Conservation (phyloP, 2,797 vertebrate species). For the Alcedo atthis region DNA sequence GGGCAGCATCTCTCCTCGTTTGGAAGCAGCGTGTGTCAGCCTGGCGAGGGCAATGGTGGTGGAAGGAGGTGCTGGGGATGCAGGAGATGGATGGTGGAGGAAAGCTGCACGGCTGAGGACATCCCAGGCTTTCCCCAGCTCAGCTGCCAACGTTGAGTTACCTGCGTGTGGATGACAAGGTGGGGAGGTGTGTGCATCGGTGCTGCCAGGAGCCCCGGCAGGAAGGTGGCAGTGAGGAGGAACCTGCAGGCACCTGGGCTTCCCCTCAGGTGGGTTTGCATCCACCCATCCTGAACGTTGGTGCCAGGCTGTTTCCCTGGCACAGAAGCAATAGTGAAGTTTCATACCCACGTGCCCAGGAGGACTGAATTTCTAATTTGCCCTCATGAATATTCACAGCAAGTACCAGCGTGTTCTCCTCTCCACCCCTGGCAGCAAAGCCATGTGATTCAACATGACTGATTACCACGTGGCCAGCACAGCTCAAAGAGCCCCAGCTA, state of each 20-base stretch:
- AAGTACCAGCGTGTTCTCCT: background rate
- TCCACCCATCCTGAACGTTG: rapidly evolving
- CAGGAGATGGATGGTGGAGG: background rate
- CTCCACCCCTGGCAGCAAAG: conserved; percentile 1
- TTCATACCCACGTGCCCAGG: background rate
- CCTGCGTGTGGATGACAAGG: rapidly evolving
- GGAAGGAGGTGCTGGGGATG: background rate
- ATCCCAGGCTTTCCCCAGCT: background rate
- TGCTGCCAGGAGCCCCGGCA: background rate
- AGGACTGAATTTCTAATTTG: background rate
- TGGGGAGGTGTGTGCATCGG: rapidly evolving
- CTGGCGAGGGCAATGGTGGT: rapidly evolving
- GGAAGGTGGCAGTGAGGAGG: background rate
- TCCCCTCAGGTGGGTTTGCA: background rate
- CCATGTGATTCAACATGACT: conserved; percentile 28
- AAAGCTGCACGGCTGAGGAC: background rate
- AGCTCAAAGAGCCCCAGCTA: background rate
- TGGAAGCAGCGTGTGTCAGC: rapidly evolving
- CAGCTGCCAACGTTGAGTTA: background rate
- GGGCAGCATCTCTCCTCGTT: background rate
- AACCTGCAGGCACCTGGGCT: rapidly evolving
- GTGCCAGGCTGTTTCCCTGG: background rate
- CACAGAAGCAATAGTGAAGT: background rate
- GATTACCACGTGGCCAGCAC: conserved; percentile 19
- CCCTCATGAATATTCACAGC: conserved; percentile 48